Conservation (phyloP, 2,888 invertebrate genomes). For the Drosophila merina region DNA sequence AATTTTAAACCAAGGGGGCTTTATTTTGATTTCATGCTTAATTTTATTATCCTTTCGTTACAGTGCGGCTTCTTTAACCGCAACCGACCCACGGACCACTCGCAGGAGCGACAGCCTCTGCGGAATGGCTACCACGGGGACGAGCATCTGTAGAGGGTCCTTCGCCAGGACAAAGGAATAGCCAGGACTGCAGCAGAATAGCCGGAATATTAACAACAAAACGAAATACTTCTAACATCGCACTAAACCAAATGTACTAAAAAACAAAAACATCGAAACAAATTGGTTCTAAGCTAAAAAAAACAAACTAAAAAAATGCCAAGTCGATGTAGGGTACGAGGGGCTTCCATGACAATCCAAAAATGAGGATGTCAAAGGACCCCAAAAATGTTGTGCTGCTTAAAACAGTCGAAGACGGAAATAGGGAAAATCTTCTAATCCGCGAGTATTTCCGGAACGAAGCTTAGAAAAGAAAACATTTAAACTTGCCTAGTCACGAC, state of each 20-base stretch:
- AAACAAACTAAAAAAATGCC: slow-evolving; percentile 27
- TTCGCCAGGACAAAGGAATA: neutral
- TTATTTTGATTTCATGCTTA: neutral
- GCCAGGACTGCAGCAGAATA: slow-evolving; percentile 5
- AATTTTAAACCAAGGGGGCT: too few species aligned
- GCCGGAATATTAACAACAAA: slow-evolving; percentile 19
- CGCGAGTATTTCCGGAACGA: slow-evolving; percentile 9
- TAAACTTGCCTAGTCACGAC: slow-evolving; percentile 79
- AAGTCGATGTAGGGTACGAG: slow-evolving; percentile 33
- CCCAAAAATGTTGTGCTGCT: slow-evolving; percentile 12
- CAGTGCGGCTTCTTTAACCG: slow-evolving; percentile 97
- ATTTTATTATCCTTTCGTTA: neutral
- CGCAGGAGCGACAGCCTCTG: slow-evolving; percentile 93
- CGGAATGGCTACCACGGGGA: slow-evolving; percentile 90
- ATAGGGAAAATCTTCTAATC: slow-evolving; percentile 19
- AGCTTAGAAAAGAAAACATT: slow-evolving; percentile 39
- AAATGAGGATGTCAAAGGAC: neutral
- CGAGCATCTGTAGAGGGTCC: slow-evolving; percentile 88
- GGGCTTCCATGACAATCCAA: neutral
- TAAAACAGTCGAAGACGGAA: slow-evolving; percentile 31
- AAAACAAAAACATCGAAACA: slow-evolving; percentile 22
- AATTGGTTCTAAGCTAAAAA: slow-evolving; percentile 42
- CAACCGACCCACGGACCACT: slow-evolving; percentile 90
- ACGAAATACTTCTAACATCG: slow-evolving; percentile 64
- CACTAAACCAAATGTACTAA: slow-evolving; percentile 65